These are phyloP conservation scores for Antechinus stuartii DNA, from an alignment of 2,113 vertebrate species.

Conservation along the genomic window DNA sequence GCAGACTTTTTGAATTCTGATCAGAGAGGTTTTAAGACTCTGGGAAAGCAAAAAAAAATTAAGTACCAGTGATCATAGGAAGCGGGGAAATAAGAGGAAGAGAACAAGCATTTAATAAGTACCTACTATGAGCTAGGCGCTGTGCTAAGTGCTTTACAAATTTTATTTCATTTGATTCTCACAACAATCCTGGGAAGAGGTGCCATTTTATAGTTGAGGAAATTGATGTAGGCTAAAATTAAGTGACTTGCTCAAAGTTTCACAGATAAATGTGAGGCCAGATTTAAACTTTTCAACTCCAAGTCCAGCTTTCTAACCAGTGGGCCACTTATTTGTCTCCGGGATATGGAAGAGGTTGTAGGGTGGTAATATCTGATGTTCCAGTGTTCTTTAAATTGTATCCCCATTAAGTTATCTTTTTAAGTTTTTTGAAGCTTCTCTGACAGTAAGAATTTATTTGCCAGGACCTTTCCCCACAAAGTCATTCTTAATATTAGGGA, in stretches of 20 bases:
- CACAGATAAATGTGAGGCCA: not conserved
- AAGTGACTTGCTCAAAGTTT: not conserved
- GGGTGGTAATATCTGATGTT: not conserved
- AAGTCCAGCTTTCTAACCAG: not conserved
- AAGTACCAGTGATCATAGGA: not conserved
- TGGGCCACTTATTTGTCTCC: not conserved
- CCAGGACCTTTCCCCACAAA: not conserved
- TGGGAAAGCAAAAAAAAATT: not conserved
- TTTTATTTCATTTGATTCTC: not conserved
- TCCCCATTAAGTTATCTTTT: not conserved
- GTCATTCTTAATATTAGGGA: conserved; percentile 7
- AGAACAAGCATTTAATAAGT: not conserved
- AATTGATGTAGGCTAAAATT: not conserved
- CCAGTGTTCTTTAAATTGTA: not conserved
- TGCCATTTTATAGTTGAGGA: not conserved
- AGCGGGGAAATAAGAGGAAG: not conserved
- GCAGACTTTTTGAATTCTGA: not conserved
- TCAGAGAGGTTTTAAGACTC: not conserved
- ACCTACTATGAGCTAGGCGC: not conserved
- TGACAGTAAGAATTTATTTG: not conserved
- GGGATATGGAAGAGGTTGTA: not conserved
- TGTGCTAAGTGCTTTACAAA: not conserved
- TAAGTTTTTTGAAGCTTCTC: not conserved
- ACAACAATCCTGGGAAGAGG: not conserved
- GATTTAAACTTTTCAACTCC: not conserved